Evolutionary conservation across 2,797 vertebrate species (phyloP).

Genomic region (Glossophaga mutica): DNA sequence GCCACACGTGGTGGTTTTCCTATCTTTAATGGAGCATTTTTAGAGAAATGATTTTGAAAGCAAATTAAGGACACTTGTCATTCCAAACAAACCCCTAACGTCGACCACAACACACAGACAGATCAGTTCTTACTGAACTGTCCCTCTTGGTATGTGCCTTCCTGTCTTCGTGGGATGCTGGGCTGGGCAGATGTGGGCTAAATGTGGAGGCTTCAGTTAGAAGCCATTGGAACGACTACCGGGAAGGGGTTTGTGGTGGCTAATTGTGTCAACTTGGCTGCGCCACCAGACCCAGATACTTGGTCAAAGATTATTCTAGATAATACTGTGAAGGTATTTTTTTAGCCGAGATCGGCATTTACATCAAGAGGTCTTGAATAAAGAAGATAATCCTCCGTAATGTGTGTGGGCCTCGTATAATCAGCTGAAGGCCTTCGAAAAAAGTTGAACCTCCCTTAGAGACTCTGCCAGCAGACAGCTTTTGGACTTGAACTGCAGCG

Average conservation of each 20-base stretch:
- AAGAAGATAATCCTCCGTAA: background rate
- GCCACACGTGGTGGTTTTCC: background rate
- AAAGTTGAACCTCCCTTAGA: background rate
- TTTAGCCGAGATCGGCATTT: background rate
- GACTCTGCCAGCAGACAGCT: background rate
- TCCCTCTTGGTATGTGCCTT: background rate
- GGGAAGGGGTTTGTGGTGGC: background rate
- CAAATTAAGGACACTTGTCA: background rate
- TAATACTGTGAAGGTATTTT: background rate
- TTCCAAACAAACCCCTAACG: background rate
- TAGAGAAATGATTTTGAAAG: slow-evolving; percentile 1
- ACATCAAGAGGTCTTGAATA: background rate
- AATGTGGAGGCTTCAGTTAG: background rate
- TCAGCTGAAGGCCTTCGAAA: background rate
- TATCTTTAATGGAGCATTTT: background rate
- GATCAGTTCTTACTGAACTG: background rate
- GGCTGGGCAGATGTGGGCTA: background rate
- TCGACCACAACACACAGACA: background rate
- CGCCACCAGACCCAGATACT: too few species aligned
- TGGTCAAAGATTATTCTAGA: background rate
- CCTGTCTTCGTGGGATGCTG: background rate
- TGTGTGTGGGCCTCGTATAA: background rate
- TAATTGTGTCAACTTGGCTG: background rate
- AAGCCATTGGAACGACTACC: background rate
- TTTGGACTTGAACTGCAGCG: background rate